Evolutionary conservation across 2,113 vertebrate species (phyloP), one percentile per base, ranked within the genome.

Genomic region (Atrichornis clamosus): DNA sequence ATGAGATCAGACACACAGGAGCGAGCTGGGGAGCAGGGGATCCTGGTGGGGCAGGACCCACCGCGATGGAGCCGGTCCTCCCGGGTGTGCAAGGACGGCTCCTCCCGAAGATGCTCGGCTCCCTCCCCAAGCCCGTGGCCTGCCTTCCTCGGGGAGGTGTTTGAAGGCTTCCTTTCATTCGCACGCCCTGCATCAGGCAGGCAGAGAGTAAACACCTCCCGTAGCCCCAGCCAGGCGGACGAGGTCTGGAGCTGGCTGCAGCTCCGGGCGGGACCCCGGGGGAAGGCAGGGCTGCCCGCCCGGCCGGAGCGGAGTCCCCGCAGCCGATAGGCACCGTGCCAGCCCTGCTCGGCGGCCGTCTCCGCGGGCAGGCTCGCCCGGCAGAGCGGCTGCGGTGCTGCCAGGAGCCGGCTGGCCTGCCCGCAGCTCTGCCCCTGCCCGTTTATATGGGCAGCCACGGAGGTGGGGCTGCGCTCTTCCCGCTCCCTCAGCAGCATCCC

Each of bases 391-490:
- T 33, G 47, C 3, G 3, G 82, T 8, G 86, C 76, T 74, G 79
- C 21, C 49, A 28, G 70, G 42, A 91, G 59, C 67, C 32, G 30
- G 67, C 62, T 19, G 49, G 58, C 53, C 83, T 53, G 70, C 82
- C 95, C 39, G 6, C 68, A 50, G 89, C 86, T 78, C 93, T 80
- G 63, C 74, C 58, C 37, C 68, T 64, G 77, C 67, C 75, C 30
- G 7, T 7, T 63, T 62, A 8, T 67, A 52, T 7, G 64, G 84
- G 74, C 84, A n/a, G 79, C 19, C 55, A 9, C 35, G 3, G 90
- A 84, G 95, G 93, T 89, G 93, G 96, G 53, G 84, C 91, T 20
- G 53, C n/a, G 77, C 73, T 47, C 82, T 70, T 28, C 35, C 24
- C 60, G 12, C 49, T 60, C 12, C 28, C 9, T 9, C 90, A 52